Evolutionary conservation across 2,113 vertebrate species (phyloP), one percentile per base, ranked within the genome.

Genomic region (Festucalex cinctus): DNA sequence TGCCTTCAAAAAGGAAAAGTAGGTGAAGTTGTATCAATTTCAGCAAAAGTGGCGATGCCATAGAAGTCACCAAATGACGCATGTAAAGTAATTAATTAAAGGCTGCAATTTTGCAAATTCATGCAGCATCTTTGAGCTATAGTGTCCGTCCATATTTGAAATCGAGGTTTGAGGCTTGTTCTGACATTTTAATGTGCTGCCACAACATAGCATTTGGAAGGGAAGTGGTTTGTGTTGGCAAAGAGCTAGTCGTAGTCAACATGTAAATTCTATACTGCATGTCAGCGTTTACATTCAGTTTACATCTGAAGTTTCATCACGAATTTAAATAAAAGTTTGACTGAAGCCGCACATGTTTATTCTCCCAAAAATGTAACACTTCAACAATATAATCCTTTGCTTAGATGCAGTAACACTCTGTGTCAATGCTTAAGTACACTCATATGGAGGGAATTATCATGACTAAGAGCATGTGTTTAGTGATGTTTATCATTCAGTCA

Each of bases 201-300:
- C 54, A 57, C 26, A 28, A 32, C 54, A 26, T 54, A 24, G 10
- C 3, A 16, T 6, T 16, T 6, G 10, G 26, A 35, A 3, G 20
- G 60, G 36, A 61, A 61, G 4, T 16, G 9, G 36, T 51, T 48
- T 32, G 28, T 24, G 78, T 78, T 78, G 81, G 76, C 13, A 63
- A 46, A 59, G 67, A 73, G 80, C 63, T 76, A 54, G 76, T 80
- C 78, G 76, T 58, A 72, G 53, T 81, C 76, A 79, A 75, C 76
- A 17, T 9, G n/a, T 4, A 26, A 14, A 14, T 9, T n/a, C n/a
- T 6, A 46, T 5, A 46, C 17, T 19, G 16, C 43, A n/a, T 9
- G 48, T 3, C n/a, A 51, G 8, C 20, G n/a, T 51, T 51, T 51
- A 19, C 19, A 46, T 46, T 19, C 44, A 9, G 24, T 26, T 26